Evolutionary conservation across 1,140 invertebrate genomes (phyloP), one percentile per base, ranked within the genome.

Genomic region (Zophobas morio): DNA sequence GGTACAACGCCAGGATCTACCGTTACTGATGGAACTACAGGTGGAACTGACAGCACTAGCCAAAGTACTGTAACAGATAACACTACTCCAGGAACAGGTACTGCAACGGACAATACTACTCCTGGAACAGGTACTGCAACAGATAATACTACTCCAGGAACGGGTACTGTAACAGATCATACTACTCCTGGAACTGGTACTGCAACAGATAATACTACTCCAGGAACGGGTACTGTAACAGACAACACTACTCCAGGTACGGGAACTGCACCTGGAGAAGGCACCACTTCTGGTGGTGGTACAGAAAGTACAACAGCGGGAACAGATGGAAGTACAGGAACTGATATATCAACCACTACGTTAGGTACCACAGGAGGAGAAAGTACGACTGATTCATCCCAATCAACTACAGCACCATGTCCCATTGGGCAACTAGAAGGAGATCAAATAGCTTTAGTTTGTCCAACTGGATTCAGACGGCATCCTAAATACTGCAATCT

Each of bases 401-500:
- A 51, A 34, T 74, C 80, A 0, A 72, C 47, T 73, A 82, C 82
- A 46, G 78, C 77, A 66, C 79, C 74, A 1, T 85, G 84, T 75
- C 85, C 79, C 8, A 85, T 82, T 46, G 78, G 79, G 72, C 84
- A 84, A 82, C 80, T 89, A 3, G 87, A 88, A 46, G 90, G 91
- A 2, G 91, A 93, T 74, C 94, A 96, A 86, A 88, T 92, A 74
- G 85, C 90, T 2, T 89, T 93, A 56, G 90, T 94, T 1, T 96
- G 94, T 83, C 94, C 94, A 8, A 94, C 93, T 42, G 94, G 94
- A 42, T 96, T 96, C 86, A 90, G 89, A 82, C 90, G 94, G 78
- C 94, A 96, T 89, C 94, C 94, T 0, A 93, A 94, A 84, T 92
- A 94, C 81, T 96, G 95, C 82, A 93, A 95, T 84, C 85, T 94